phyloP scores from a whole-genome alignment of 2,888 invertebrate genomes.

The Oasisia sp. region DNA sequence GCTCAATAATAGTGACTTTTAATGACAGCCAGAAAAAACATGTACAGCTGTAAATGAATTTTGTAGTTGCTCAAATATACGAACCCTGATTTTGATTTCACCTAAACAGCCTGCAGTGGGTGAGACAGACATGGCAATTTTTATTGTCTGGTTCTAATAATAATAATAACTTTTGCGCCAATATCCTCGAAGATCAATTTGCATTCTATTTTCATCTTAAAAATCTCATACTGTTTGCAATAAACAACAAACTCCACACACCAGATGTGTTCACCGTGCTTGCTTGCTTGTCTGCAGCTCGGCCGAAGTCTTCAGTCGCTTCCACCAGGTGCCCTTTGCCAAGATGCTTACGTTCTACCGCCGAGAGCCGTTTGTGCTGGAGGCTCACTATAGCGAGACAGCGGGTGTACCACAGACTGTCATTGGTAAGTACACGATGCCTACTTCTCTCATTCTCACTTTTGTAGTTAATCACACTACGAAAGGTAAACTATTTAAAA shows the following conservation, averaged over 20 bases:
- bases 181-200: no score
- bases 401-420: not conserved
- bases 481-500: no score
- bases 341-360: slow-evolving; percentile 94
- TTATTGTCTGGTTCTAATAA: no score
- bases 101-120: no score
- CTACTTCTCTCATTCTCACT: not conserved
- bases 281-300: slow-evolving; percentile 71
- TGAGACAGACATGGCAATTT: no score
- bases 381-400: slow-evolving; percentile 80
- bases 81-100: no score
- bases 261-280: not conserved
- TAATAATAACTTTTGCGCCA: no score
- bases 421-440: not conserved
- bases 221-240: not conserved
- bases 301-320: slow-evolving; percentile 87
- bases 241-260: not conserved
- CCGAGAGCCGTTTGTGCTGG: slow-evolving; percentile 86
- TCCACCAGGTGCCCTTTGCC: slow-evolving; percentile 90
- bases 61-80: no score
- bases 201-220: not conserved
- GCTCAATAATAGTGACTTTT: no score
- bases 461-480: no score
- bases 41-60: no score
- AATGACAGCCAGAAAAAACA: no score